A percentile compares a stretch with the other conserved stretches of the same genome.
Evolutionary conservation across 2,113 vertebrate species (phyloP).

Genomic region (Choloepus hoffmanni): DNA sequence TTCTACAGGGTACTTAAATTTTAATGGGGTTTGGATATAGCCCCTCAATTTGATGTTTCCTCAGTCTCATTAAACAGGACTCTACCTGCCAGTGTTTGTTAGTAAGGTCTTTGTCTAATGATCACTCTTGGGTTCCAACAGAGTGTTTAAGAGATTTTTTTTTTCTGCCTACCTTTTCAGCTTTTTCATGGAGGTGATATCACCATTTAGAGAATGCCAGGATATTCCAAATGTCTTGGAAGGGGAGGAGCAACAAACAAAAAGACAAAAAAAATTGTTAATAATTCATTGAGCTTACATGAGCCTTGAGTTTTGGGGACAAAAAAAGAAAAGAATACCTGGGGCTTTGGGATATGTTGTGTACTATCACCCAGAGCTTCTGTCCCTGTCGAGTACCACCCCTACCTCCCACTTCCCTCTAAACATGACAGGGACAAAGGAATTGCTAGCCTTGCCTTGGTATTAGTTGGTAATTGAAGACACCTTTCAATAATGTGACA

Average conservation of each 20-base stretch:
- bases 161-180: neutral
- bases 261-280: neutral
- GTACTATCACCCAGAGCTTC: neutral
- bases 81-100: neutral
- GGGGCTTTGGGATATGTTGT: neutral
- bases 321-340: neutral
- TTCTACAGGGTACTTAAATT: neutral
- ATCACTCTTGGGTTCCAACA: neutral
- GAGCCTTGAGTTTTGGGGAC: neutral
- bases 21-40: neutral
- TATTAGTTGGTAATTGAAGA: neutral
- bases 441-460: neutral
- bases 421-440: neutral
- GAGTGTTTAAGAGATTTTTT: neutral
- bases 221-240: neutral
- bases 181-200: neutral
- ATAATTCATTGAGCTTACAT: neutral
- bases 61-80: neutral
- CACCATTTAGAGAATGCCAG: neutral
- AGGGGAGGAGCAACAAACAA: neutral
- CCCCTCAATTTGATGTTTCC: neutral
- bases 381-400: neutral
- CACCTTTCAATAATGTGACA: neutral
- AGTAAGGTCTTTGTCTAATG: neutral
- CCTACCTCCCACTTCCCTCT: neutral